Conservation (phyloP, 2,888 invertebrate species). For the Diarsia rubi region DNA sequence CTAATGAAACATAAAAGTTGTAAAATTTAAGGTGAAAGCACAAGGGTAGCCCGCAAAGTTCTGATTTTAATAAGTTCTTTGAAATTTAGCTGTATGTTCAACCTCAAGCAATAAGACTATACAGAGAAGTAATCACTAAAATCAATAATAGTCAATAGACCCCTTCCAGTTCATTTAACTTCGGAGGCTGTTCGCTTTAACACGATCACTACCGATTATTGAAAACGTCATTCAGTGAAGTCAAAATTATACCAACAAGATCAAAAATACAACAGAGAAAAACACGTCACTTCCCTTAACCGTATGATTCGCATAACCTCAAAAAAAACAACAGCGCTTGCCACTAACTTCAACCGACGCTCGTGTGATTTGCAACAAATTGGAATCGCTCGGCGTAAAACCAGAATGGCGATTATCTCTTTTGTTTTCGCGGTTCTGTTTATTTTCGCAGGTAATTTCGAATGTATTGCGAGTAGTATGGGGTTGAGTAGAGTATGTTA, state of each 20-base stretch:
- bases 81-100: no score
- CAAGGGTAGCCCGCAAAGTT: no score
- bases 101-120: no score
- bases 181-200: background rate
- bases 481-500: conserved; percentile 49
- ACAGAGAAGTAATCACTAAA: no score
- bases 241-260: background rate
- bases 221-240: background rate
- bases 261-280: background rate
- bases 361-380: conserved; percentile 65
- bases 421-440: conserved; percentile 58
- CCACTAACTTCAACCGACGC: conserved; percentile 35
- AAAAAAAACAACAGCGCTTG: conserved; percentile 22
- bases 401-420: conserved; percentile 63
- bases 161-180: no score
- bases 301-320: background rate
- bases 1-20: background rate
- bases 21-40: background rate
- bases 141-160: no score
- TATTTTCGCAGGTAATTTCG: conserved; percentile 60
- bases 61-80: no score
- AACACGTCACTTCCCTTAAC: background rate
- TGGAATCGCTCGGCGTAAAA: conserved; percentile 58
- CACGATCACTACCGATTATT: background rate
- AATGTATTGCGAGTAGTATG: conserved; percentile 20